phyloP scores from a whole-genome alignment of 64 coral and sea anemone species.

The Actinia tenebrosa region DNA sequence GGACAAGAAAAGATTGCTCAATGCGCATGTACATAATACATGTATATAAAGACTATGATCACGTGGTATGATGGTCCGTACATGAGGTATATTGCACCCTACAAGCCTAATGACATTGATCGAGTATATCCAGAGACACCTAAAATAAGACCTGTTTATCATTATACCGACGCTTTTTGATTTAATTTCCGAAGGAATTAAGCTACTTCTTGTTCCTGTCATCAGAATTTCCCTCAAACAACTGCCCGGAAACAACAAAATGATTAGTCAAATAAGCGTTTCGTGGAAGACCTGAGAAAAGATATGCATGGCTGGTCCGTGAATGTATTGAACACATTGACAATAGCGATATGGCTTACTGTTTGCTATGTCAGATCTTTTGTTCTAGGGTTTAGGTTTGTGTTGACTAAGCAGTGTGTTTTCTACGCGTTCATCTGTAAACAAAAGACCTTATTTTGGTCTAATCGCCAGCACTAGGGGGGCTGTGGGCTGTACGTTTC shows the following conservation, averaged over 20 bases:
- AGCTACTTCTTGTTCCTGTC: not conserved
- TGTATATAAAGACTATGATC: too few relatives aligned
- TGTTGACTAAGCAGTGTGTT: constrained; percentile 13
- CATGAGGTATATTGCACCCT: too few relatives aligned
- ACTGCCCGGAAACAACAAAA: constrained; percentile 13
- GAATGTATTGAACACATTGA: not conserved
- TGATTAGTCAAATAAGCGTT: not conserved
- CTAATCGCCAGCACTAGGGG: constrained; percentile 17
- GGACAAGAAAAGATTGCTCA: too few relatives aligned
- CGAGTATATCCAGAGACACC: not conserved
- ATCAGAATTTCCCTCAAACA: not conserved
- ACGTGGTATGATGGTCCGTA: too few relatives aligned
- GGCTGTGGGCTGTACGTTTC: not conserved
- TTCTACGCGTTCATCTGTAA: constrained; percentile 1
- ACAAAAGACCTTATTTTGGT: constrained; percentile 7
- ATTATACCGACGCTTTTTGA: not conserved
- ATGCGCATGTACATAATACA: not conserved
- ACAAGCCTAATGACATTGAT: too few relatives aligned
- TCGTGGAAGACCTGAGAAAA: not conserved
- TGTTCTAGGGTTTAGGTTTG: constrained; percentile 1
- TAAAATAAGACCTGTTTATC: not conserved
- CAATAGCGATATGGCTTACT: not conserved
- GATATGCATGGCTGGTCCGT: not conserved
- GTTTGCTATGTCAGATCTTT: not conserved
- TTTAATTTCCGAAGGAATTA: not conserved